Evolutionary conservation across 1,140 invertebrate species (phyloP).

Genomic region (Kradibia gibbosae): DNA sequence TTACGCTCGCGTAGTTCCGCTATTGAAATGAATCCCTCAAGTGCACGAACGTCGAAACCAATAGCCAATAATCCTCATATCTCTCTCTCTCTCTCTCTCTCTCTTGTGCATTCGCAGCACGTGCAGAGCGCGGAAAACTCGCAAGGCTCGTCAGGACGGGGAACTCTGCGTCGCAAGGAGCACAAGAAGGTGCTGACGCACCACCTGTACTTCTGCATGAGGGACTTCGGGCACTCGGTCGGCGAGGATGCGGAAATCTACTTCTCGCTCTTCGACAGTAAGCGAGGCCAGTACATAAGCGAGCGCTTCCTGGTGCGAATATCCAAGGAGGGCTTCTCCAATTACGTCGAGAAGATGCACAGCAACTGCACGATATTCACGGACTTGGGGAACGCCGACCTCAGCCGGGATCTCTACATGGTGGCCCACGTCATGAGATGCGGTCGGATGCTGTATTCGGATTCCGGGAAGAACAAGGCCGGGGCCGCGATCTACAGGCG

Average conservation of each 20-base stretch:
- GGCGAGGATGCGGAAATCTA: conserved; percentile 92
- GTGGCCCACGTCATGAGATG: conserved; percentile 91
- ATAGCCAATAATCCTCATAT: not conserved
- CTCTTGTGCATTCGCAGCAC: conserved; percentile 72
- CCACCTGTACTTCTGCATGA: conserved; percentile 90
- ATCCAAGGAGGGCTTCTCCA: conserved; percentile 91
- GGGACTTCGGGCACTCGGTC: conserved; percentile 88
- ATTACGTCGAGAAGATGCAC: conserved; percentile 89
- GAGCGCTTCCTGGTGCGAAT: conserved; percentile 91
- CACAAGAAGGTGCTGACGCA: conserved; percentile 82
- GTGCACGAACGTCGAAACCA: too few species aligned
- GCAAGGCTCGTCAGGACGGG: conserved; percentile 82
- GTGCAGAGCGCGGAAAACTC: conserved; percentile 86
- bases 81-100: too few species aligned
- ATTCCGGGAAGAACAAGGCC: conserved; percentile 80
- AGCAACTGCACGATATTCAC: conserved; percentile 92
- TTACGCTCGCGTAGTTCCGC: too few species aligned
- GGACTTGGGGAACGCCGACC: conserved; percentile 85
- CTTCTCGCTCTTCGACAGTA: conserved; percentile 88
- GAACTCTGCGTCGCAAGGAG: conserved; percentile 80
- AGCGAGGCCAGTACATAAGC: conserved; percentile 81
- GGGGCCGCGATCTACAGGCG: conserved; percentile 78
- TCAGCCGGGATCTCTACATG: conserved; percentile 87
- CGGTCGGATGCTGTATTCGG: conserved; percentile 88
- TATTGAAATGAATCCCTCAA: too few species aligned